These are phyloP conservation scores for Patagioenas fasciata DNA, from an alignment of 2,113 vertebrate genomes.

Conservation along the genomic window DNA sequence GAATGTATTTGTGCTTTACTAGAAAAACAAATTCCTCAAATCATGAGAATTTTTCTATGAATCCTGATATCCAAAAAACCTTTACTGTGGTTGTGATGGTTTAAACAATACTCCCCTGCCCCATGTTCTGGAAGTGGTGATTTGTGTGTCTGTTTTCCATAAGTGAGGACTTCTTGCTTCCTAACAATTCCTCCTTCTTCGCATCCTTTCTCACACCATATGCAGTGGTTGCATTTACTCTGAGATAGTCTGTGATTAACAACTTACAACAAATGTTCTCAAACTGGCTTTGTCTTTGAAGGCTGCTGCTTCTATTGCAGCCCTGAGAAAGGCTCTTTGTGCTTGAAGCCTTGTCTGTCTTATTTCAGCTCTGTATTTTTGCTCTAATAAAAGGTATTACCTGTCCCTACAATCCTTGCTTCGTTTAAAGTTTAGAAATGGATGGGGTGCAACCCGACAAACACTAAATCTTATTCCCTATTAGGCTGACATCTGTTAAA, in stretches of 20 bases:
- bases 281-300: neutral
- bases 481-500: neutral
- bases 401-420: neutral
- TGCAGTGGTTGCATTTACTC: neutral
- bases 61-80: neutral
- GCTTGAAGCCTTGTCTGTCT: neutral
- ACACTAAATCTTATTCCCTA: neutral
- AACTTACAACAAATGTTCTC: neutral
- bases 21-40: neutral
- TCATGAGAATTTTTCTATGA: neutral
- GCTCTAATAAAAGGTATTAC: neutral
- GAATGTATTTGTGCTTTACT: neutral
- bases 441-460: neutral
- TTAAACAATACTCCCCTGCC: neutral
- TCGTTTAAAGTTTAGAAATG: neutral
- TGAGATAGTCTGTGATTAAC: neutral
- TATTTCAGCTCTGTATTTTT: neutral
- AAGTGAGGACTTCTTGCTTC: neutral
- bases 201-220: neutral
- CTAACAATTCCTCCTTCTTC: neutral
- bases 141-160: neutral
- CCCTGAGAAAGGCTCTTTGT: neutral
- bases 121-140: neutral
- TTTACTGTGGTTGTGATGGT: neutral
- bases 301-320: neutral